These are phyloP conservation scores for Cairina moschata DNA, from an alignment of 2,113 vertebrate species.

Conservation along the genomic window DNA sequence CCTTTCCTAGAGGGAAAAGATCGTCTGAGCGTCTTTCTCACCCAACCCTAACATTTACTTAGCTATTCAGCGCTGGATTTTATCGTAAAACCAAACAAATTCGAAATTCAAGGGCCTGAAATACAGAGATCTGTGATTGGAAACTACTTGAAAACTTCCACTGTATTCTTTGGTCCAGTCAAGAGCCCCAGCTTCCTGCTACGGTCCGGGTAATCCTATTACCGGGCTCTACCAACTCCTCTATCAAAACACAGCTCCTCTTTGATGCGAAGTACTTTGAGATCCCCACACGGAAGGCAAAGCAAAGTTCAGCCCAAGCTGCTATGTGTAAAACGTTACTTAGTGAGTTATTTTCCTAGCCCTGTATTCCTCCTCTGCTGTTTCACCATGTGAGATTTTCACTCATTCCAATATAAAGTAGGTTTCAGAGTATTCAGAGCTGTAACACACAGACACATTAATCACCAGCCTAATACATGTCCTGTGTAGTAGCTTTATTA, in stretches of 20 bases:
- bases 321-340: conserved; percentile 30
- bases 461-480: conserved; percentile 58
- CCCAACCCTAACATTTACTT: background rate
- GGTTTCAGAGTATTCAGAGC: background rate
- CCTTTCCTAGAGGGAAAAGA: background rate
- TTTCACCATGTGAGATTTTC: conserved; percentile 63
- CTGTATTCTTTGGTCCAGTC: background rate
- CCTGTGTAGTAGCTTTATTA: conserved; percentile 62
- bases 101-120: background rate
- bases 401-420: conserved; percentile 44
- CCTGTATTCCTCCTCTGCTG: background rate
- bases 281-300: conserved; percentile 4
- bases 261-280: conserved; percentile 39
- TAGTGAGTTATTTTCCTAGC: conserved; percentile 34
- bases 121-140: background rate
- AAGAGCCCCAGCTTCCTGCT: background rate
- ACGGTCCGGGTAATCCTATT: background rate
- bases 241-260: conserved; percentile 33
- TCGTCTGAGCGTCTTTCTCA: background rate
- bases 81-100: background rate
- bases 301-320: background rate
- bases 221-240: conserved; percentile 29
- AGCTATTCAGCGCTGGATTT: background rate
- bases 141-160: background rate
- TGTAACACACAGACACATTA: conserved; percentile 57